Conservation (phyloP, 1,140 invertebrate genomes). For the Cyclargus thomasi region DNA sequence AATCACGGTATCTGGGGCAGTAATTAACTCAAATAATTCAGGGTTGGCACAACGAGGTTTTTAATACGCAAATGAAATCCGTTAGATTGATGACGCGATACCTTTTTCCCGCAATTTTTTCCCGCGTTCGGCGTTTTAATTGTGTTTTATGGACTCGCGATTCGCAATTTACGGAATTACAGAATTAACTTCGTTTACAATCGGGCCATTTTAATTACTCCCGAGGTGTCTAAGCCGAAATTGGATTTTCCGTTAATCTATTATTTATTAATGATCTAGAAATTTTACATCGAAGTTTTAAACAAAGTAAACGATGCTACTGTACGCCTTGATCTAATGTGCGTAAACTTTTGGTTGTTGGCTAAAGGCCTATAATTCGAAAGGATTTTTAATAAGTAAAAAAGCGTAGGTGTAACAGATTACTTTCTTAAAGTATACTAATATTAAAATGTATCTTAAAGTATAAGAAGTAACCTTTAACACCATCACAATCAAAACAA, state of each 20-base stretch:
- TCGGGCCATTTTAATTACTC: slow-evolving; percentile 48
- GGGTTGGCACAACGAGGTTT: slow-evolving; percentile 65
- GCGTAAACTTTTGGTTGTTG: no score
- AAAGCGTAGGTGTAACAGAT: no score
- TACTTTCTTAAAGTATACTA: no score
- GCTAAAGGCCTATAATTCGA: no score
- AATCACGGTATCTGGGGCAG: slow-evolving; percentile 29
- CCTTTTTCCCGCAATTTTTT: slow-evolving; percentile 45
- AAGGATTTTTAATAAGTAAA: no score
- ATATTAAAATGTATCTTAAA: no score
- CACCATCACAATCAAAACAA: no score
- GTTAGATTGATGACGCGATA: slow-evolving; percentile 70
- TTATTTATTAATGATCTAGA: slow-evolving; percentile 27
- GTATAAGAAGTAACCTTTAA: no score
- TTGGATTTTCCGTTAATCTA: slow-evolving; percentile 19
- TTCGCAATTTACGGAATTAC: slow-evolving; percentile 66
- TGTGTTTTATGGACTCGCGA: slow-evolving; percentile 70
- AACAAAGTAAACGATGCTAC: not conserved
- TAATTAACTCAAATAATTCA: slow-evolving; percentile 71
- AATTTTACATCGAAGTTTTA: not conserved
- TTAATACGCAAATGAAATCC: slow-evolving; percentile 74
- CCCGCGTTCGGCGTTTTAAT: slow-evolving; percentile 69
- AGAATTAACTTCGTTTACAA: slow-evolving; percentile 65
- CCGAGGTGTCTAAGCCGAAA: slow-evolving; percentile 19
- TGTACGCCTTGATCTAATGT: no score